These are phyloP conservation scores for Acipenser oxyrinchus DNA, from an alignment of 2,797 vertebrate genomes.

Conservation along the genomic window DNA sequence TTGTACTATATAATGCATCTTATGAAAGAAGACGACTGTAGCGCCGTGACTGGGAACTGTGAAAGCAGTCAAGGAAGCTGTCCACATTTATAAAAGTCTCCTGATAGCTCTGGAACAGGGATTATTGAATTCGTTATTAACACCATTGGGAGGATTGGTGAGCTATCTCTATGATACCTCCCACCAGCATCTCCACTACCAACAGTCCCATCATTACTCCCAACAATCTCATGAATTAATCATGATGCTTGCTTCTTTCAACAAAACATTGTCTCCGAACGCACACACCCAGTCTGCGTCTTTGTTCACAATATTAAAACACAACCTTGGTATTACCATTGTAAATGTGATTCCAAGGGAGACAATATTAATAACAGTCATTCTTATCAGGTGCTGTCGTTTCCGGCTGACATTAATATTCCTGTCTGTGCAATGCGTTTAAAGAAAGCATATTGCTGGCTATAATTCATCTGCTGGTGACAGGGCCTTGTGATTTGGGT, in stretches of 20 bases:
- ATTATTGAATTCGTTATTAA: constrained; percentile 43
- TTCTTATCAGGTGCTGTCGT: constrained; percentile 35
- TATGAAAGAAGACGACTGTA: too few relatives aligned
- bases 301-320: constrained; percentile 35
- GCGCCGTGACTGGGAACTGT: too few relatives aligned
- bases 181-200: constrained; percentile 16
- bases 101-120: constrained; percentile 28
- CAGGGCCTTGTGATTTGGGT: constrained; percentile 32
- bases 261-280: constrained; percentile 10
- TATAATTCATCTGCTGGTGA: constrained; percentile 29
- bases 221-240: constrained; percentile 27
- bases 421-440: constrained; percentile 32
- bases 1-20: too few relatives aligned
- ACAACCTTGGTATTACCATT: constrained; percentile 38
- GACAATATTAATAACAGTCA: constrained; percentile 34
- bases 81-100: constrained; percentile 15
- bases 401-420: constrained; percentile 39
- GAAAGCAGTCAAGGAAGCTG: not conserved
- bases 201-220: constrained; percentile 20
- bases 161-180: constrained; percentile 23
- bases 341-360: constrained; percentile 38
- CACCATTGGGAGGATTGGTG: constrained; percentile 40
- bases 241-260: constrained; percentile 25
- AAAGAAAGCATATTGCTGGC: constrained; percentile 34
- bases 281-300: constrained; percentile 24